Base-by-base conservation (phyloP, 2,888 invertebrate genomes). In the Bembecia ichneumoniformis region DNA sequence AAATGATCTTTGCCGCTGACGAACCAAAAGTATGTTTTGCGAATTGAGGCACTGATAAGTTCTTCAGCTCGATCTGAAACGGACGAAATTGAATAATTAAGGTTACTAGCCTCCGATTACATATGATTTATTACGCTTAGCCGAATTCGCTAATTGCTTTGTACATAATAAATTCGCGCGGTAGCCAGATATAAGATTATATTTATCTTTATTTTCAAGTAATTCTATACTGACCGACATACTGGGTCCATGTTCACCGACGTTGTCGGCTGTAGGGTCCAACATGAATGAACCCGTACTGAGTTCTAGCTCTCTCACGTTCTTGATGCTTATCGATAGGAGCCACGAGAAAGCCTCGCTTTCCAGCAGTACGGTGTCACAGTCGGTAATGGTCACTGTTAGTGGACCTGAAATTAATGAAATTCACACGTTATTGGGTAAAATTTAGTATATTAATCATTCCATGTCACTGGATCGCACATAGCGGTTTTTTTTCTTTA, bases 341-440 rank as follows among this genome's bases (percentile, higher is more conserved):
- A 93, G 82, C 88, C 92, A 91, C 35, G 91, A 91, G 64, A 93
- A 93, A 1, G 92, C 89, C 46, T 88, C 86, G 15, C 89, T 88
- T 61, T 90, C 90, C 54, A 93, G 81, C 15, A 87, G 81, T 11
- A 92, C 91, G 60, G 82, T 78, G 51, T 81, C 78, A 64, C 91
- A 90, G 53, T 89, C 78, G 48, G 81, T 79, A 62, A 93, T 89
- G 53, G 88, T 86, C 35, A 90, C 89, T 50, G 90, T 89, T 49
- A 93, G 78, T 35, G 92, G 90, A 51, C 92, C 91, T 89, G 82
- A 47, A 83, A 80, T 53, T 52, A 56, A 55, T 43, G 47, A 55
- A 28, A 28, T 11, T 40, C 14, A 40, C 1, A 40, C 13, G 7
- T 40, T 40, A 40, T 40, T 40, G n/a, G 5, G 14, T 40, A 40